Conservation (phyloP, 2,888 invertebrate genomes). For the Dysmachus trigonus region DNA sequence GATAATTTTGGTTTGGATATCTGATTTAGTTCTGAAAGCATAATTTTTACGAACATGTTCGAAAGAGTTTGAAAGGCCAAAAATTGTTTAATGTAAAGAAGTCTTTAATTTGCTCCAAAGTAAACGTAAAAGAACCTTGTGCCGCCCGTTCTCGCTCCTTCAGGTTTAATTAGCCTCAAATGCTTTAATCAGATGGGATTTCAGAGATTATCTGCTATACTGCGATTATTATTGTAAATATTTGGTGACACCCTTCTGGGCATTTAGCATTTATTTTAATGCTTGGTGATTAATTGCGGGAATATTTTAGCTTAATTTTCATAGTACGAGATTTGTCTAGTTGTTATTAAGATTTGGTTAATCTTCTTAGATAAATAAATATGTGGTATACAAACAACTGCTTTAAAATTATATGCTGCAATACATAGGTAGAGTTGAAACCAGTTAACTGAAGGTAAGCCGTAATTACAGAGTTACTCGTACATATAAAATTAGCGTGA, state of each 20-base stretch:
- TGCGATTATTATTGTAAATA: conserved; percentile 5
- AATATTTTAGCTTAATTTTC: neutral
- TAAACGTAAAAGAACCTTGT: neutral
- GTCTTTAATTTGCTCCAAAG: neutral
- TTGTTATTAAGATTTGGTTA: neutral
- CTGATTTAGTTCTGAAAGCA: neutral
- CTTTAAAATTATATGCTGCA: too few species aligned
- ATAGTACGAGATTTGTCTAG: neutral
- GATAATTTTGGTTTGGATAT: neutral
- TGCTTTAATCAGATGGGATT: conserved; percentile 28
- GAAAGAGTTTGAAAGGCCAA: neutral
- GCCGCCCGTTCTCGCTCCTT: neutral
- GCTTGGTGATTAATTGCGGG: neutral
- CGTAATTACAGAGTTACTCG: neutral
- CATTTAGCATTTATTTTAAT: neutral
- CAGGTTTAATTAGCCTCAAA: conserved; percentile 2
- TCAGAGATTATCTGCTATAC: conserved; percentile 3
- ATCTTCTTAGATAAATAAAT: neutral
- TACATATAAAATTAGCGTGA: neutral
- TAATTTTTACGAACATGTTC: neutral
- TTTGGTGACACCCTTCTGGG: neutral
- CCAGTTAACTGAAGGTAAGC: neutral
- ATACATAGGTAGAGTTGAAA: too few species aligned
- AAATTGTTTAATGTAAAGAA: neutral
- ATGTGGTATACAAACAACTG: neutral